Evolutionary conservation across 2,797 vertebrate species (phyloP).

Genomic region (Allochrocebus solatus): DNA sequence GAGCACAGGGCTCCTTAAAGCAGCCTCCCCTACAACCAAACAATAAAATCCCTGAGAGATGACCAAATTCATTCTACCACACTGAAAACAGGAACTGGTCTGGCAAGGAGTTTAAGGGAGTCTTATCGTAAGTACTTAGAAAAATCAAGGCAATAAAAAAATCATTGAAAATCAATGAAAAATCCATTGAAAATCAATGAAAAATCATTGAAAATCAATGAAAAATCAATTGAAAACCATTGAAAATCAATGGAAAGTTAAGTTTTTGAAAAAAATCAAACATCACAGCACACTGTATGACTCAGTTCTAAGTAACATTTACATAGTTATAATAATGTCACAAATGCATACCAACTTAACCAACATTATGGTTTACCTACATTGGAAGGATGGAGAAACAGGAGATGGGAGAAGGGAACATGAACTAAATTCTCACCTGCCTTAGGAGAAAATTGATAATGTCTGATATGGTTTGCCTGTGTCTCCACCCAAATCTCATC

Average conservation of each 20-base stretch:
- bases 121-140: not conserved
- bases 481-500: not conserved
- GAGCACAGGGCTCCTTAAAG: not conserved
- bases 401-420: accelerated
- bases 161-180: not conserved
- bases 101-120: accelerated
- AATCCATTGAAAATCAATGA: not conserved
- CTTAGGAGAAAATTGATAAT: accelerated
- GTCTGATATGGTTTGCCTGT: not conserved
- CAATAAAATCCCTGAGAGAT: not conserved
- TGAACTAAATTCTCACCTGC: not conserved
- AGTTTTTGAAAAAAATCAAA: not conserved
- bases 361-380: too few relatives aligned
- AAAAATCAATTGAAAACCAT: not conserved
- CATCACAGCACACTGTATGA: not conserved
- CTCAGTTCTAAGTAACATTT: not conserved
- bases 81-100: not conserved
- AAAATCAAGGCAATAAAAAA: not conserved
- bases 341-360: not conserved
- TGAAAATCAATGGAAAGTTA: not conserved
- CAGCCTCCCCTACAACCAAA: not conserved
- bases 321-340: accelerated
- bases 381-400: not conserved
- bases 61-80: accelerated
- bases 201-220: too few relatives aligned